Evolutionary conservation across 2,113 vertebrate genomes (phyloP).

Genomic region (Amblyopsis rosae): DNA sequence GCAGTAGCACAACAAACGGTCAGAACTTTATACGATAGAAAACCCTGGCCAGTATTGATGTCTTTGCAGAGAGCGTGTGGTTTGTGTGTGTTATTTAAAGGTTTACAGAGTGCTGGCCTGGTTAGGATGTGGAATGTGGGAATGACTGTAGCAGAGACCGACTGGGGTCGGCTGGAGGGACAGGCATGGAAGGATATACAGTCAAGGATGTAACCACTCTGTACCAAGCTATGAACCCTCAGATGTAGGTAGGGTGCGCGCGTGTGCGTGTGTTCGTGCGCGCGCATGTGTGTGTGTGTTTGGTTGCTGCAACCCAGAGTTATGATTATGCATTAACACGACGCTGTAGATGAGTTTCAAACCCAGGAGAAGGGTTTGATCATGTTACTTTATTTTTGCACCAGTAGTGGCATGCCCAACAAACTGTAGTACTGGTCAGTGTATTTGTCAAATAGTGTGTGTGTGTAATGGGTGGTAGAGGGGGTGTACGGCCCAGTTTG

Average conservation of each 20-base stretch:
- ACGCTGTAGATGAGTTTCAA: too few species aligned
- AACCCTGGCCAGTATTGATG: conserved; percentile 5
- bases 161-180: conserved; percentile 8
- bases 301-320: neutral
- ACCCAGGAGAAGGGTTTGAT: too few species aligned
- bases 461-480: neutral
- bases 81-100: conserved; percentile 46
- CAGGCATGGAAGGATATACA: conserved; percentile 3
- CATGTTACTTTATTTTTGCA: too few species aligned
- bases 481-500: neutral
- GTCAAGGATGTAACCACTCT: conserved; percentile 1
- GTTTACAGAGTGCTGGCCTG: conserved; percentile 38
- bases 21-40: conserved; percentile 14
- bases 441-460: neutral
- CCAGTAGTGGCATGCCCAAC: too few species aligned
- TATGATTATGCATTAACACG: too few species aligned
- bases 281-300: neutral
- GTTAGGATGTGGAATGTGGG: conserved; percentile 44
- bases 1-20: conserved; percentile 1
- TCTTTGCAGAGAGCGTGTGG: conserved; percentile 23
- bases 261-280: too few species aligned
- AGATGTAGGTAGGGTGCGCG: too few species aligned
- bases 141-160: conserved; percentile 9
- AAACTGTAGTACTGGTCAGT: too few species aligned
- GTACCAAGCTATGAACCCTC: too few species aligned